A percentile compares a stretch with the other conserved stretches of the same genome.
These are phyloP conservation scores for Eurytoma adleriae DNA, from an alignment of 2,888 invertebrate genomes.

Conservation along the genomic window DNA sequence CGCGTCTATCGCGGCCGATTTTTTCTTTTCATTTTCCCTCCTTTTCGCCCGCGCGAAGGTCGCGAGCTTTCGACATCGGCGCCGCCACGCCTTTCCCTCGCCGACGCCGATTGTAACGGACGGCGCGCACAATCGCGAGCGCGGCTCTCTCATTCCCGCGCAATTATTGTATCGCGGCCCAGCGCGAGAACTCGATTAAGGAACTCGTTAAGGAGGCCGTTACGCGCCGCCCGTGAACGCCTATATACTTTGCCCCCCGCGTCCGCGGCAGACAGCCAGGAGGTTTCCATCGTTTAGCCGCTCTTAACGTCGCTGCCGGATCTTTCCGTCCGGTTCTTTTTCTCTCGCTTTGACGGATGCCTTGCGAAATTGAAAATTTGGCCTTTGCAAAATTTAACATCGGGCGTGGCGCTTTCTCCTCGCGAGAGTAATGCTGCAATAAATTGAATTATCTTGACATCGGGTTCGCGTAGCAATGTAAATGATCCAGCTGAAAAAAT, in stretches of 20 bases:
- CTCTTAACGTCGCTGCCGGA: too few relatives aligned
- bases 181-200: conserved; percentile 34
- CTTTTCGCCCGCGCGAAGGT: conserved; percentile 45
- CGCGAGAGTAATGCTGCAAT: not conserved
- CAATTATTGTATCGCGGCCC: conserved; percentile 32
- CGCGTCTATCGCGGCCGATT: not conserved
- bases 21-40: conserved; percentile 7
- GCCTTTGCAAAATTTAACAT: too few relatives aligned
- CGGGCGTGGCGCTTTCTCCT: too few relatives aligned
- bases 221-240: too few relatives aligned
- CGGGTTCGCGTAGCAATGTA: not conserved
- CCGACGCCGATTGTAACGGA: conserved; percentile 26
- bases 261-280: too few relatives aligned
- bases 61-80: conserved; percentile 51
- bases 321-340: too few relatives aligned
- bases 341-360: too few relatives aligned
- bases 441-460: conserved; percentile 12
- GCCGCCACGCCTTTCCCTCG: conserved; percentile 40
- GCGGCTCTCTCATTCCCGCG: conserved; percentile 3
- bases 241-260: too few relatives aligned
- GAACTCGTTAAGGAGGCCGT: conserved; percentile 21
- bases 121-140: conserved; percentile 20
- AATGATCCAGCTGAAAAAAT: conserved; percentile 23
- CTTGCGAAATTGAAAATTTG: too few relatives aligned
- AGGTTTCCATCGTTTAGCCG: too few relatives aligned